phyloP scores from a whole-genome alignment of 2,888 invertebrate genomes.

The Megaustenia siamemsis region DNA sequence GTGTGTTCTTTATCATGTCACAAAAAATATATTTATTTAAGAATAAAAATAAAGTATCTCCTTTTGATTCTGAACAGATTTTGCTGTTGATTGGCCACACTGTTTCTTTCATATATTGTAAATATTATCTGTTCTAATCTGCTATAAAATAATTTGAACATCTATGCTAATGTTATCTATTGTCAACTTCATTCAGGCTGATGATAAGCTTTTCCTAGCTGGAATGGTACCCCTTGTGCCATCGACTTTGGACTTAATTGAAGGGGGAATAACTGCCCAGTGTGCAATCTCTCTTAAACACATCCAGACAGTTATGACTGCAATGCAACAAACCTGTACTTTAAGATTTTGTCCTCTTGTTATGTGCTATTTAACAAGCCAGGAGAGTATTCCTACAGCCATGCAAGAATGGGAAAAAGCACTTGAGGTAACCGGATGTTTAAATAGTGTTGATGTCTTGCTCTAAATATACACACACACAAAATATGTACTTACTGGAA shows the following conservation, averaged over 20 bases:
- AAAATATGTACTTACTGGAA: too few relatives aligned
- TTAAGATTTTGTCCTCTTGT: conserved; percentile 90
- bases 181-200: conserved; percentile 83
- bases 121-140: too few relatives aligned
- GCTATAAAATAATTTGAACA: too few relatives aligned
- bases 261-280: conserved; percentile 88
- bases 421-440: conserved; percentile 18
- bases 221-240: conserved; percentile 95
- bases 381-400: conserved; percentile 86
- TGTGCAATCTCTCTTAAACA: conserved; percentile 91
- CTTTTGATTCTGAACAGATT: too few relatives aligned
- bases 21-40: too few relatives aligned
- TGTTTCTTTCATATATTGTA: too few relatives aligned
- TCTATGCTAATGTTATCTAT: not conserved
- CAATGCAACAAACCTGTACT: conserved; percentile 87
- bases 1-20: too few relatives aligned
- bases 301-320: conserved; percentile 89
- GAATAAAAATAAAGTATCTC: too few relatives aligned
- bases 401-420: conserved; percentile 88
- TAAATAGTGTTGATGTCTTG: too few relatives aligned
- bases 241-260: conserved; percentile 87
- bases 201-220: conserved; percentile 90
- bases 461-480: too few relatives aligned
- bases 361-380: conserved; percentile 91
- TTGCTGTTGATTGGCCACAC: too few relatives aligned